Conservation (phyloP, 2,888 invertebrate genomes). For the Yponomeuta cagnagella region DNA sequence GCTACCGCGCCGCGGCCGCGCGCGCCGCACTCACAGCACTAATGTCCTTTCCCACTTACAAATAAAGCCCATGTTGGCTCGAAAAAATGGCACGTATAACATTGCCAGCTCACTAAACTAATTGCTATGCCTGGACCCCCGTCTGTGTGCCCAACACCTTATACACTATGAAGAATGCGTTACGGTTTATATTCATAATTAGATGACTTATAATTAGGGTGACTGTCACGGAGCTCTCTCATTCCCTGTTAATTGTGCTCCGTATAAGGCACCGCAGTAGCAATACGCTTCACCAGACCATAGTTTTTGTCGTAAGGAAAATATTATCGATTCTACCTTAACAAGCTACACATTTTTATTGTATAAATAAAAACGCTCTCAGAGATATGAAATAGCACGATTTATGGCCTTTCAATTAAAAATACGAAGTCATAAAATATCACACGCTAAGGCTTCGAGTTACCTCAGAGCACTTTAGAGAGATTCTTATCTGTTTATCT, state of each 20-base stretch:
- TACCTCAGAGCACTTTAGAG: slow-evolving; percentile 62
- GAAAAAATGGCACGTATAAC: not conserved
- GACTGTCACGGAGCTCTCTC: slow-evolving; percentile 2
- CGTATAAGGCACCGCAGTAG: slow-evolving; percentile 12
- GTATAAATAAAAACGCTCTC: slow-evolving; percentile 11
- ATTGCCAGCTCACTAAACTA: slow-evolving; percentile 11
- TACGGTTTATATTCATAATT: slow-evolving; percentile 16
- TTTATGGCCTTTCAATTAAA: slow-evolving; percentile 14
- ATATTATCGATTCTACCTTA: slow-evolving; percentile 4
- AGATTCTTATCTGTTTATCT: slow-evolving; percentile 63
- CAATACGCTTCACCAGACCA: not conserved
- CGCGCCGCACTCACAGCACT: not conserved
- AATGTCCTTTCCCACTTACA: not conserved
- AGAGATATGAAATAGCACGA: slow-evolving; percentile 13
- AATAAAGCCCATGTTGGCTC: not conserved
- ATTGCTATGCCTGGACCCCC: slow-evolving; percentile 20
- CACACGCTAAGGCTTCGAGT: slow-evolving; percentile 53
- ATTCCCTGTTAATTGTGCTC: slow-evolving; percentile 1
- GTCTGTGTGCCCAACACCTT: slow-evolving; percentile 26
- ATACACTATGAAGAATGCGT: slow-evolving; percentile 37
- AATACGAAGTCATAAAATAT: slow-evolving; percentile 46
- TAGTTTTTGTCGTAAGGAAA: not conserved
- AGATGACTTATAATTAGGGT: slow-evolving; percentile 13
- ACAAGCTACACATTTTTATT: slow-evolving; percentile 10
- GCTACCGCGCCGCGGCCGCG: slow-evolving; percentile 9